phyloP scores from a whole-genome alignment of 2,888 invertebrate genomes.

The Chrysomela aeneicollis region DNA sequence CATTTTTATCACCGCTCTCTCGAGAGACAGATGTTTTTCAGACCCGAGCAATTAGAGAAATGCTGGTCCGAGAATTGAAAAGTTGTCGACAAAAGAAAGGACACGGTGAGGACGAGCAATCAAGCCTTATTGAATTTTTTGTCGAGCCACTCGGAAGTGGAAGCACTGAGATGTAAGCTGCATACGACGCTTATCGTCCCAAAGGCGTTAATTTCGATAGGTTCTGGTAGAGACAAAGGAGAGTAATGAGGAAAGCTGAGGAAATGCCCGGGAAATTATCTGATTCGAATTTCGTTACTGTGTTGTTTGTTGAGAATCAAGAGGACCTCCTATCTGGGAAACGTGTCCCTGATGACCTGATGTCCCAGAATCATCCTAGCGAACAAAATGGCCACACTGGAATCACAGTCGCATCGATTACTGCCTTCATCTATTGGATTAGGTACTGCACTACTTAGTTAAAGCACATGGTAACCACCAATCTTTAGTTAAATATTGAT shows the following conservation, averaged over 20 bases:
- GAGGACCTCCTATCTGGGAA: neutral
- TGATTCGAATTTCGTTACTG: neutral
- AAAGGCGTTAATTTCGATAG: neutral
- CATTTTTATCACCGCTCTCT: neutral
- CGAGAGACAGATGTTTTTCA: slow-evolving; percentile 9
- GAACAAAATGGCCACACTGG: too few species aligned
- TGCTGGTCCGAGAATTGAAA: slow-evolving; percentile 13
- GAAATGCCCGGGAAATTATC: neutral
- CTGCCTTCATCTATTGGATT: too few species aligned
- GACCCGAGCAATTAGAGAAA: slow-evolving; percentile 6
- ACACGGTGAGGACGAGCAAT: slow-evolving; percentile 10
- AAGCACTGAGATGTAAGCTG: neutral
- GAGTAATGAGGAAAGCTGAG: neutral
- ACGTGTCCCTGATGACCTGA: too few species aligned
- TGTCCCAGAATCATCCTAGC: too few species aligned
- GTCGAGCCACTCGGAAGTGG: neutral
- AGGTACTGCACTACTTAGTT: too few species aligned
- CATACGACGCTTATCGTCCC: neutral
- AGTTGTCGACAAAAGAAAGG: slow-evolving; percentile 8
- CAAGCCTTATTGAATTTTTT: slow-evolving; percentile 20
- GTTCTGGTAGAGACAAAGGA: neutral
- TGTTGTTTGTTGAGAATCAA: neutral
- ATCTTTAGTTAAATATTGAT: too few species aligned
- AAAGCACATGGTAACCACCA: too few species aligned
- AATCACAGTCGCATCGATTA: too few species aligned